These are phyloP conservation scores for Tarsius wallacei DNA, from an alignment of 2,797 vertebrate species.

Conservation along the genomic window DNA sequence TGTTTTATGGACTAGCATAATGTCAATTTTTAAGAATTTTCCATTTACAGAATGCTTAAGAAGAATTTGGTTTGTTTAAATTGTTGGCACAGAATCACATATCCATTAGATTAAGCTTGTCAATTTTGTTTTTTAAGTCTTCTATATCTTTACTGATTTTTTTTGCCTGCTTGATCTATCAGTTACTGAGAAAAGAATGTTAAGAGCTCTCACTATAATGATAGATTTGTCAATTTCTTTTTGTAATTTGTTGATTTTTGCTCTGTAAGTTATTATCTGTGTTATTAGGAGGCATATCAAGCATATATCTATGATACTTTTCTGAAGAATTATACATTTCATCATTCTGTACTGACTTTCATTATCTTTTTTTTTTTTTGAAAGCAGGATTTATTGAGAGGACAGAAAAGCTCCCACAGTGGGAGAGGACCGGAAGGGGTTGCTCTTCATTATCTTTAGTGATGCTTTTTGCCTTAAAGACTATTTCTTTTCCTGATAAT, in stretches of 20 bases:
- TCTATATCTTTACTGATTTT: slow-evolving; percentile 47
- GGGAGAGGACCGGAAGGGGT: no score
- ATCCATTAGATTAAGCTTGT: slow-evolving; percentile 48
- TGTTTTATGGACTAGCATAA: slow-evolving; percentile 19
- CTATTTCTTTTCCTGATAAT: slow-evolving; percentile 58
- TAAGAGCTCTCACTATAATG: slow-evolving; percentile 66
- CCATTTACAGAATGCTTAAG: slow-evolving; percentile 48
- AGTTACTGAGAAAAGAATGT: slow-evolving; percentile 57
- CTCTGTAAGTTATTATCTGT: slow-evolving; percentile 38
- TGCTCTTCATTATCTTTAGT: slow-evolving; percentile 56
- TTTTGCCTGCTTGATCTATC: slow-evolving; percentile 57
- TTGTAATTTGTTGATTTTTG: slow-evolving; percentile 50
- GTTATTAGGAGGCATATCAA: slow-evolving; percentile 59
- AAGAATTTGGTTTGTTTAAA: slow-evolving; percentile 15
- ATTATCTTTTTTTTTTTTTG: slow-evolving; percentile 43
- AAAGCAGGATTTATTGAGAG: no score
- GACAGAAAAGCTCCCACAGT: no score
- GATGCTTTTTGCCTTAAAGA: slow-evolving; percentile 64
- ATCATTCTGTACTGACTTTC: slow-evolving; percentile 25
- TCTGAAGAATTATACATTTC: slow-evolving; percentile 66
- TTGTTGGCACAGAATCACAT: slow-evolving; percentile 15
- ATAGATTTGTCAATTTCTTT: slow-evolving; percentile 70
- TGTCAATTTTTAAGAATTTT: slow-evolving; percentile 51
- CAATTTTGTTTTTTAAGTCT: slow-evolving; percentile 69
- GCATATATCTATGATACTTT: slow-evolving; percentile 60